phyloP scores from a whole-genome alignment of 2,888 invertebrate species.

The Phyllotreta striolata region DNA sequence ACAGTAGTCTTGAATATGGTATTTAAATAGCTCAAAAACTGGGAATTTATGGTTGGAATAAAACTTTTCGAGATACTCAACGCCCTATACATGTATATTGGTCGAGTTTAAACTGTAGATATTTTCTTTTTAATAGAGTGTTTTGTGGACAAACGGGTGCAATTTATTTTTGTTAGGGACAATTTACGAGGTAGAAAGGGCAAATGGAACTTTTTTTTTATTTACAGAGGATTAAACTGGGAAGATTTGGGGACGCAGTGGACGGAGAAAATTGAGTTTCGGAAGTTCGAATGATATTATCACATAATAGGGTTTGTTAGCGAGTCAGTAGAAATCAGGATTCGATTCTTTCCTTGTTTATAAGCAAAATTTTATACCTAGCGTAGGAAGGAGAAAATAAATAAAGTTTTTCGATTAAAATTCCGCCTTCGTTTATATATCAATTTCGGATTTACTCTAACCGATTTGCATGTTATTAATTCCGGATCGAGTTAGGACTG shows the following conservation, averaged over 20 bases:
- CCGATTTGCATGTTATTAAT: too few species aligned
- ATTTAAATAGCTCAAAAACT: too few species aligned
- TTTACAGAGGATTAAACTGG: constrained; percentile 36
- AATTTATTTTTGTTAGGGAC: constrained; percentile 36
- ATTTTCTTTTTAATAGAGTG: too few species aligned
- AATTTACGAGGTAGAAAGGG: constrained; percentile 28
- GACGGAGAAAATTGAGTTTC: constrained; percentile 34
- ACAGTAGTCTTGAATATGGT: too few species aligned
- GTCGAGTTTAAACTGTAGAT: too few species aligned
- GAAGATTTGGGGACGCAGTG: constrained; percentile 30
- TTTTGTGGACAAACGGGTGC: constrained; percentile 28
- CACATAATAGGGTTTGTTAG: constrained; percentile 30
- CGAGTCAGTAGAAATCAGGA: constrained; percentile 19
- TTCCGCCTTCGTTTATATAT: neutral
- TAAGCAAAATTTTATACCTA: constrained; percentile 10
- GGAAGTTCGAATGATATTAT: constrained; percentile 35
- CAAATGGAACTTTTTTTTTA: constrained; percentile 32
- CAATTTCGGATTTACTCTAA: neutral
- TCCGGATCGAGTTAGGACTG: too few species aligned
- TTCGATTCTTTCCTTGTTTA: constrained; percentile 22
- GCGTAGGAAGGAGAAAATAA: too few species aligned
- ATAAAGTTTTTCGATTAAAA: neutral
- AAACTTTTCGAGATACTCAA: too few species aligned
- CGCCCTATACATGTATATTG: too few species aligned
- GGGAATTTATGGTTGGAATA: too few species aligned